A percentile compares a stretch with the other conserved stretches of the same genome.
phyloP scores from a whole-genome alignment of 1,140 invertebrate species.

The Bombus balteatus region DNA sequence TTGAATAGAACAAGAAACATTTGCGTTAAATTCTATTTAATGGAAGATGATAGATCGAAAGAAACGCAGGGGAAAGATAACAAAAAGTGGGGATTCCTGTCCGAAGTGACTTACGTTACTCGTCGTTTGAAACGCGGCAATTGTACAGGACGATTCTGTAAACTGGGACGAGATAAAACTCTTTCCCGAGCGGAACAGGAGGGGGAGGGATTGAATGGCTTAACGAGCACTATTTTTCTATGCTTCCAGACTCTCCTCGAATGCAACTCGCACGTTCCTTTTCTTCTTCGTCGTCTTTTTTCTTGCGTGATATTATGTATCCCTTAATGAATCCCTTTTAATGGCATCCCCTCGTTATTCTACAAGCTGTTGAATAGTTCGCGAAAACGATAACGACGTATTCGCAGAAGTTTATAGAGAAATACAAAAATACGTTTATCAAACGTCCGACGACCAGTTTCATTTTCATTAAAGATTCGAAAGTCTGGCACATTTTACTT shows the following conservation, averaged over 20 bases:
- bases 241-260: neutral
- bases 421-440: neutral
- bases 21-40: too few relatives aligned
- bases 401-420: neutral
- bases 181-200: neutral
- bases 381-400: neutral
- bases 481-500: too few relatives aligned
- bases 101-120: neutral
- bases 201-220: neutral
- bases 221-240: slow-evolving; percentile 32
- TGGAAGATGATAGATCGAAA: too few relatives aligned
- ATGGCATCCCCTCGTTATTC: neutral
- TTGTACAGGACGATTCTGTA: slow-evolving; percentile 21
- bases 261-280: neutral
- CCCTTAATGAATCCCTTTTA: slow-evolving; percentile 21
- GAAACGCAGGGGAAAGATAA: neutral
- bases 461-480: too few relatives aligned
- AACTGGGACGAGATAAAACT: slow-evolving; percentile 16
- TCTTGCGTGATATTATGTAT: neutral
- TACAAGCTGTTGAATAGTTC: too few relatives aligned
- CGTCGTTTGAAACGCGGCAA: neutral
- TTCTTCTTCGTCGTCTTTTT: neutral
- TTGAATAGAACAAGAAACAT: too few relatives aligned
- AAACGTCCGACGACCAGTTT: too few relatives aligned
- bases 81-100: neutral